phyloP scores from a whole-genome alignment of 1,140 invertebrate species.

The Drosophila arawakana region DNA sequence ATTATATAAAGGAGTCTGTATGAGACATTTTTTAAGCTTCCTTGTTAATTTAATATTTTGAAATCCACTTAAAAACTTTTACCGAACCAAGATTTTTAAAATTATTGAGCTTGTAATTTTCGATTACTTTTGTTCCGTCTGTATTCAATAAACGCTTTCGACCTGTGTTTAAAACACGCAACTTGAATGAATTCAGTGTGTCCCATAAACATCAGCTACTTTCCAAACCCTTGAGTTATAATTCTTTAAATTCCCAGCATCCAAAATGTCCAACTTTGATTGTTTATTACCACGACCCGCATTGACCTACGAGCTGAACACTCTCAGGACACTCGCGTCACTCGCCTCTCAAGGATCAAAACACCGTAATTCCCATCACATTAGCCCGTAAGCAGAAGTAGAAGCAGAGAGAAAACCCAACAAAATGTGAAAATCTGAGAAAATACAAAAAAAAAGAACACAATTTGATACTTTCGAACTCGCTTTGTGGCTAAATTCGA shows the following conservation, averaged over 20 bases:
- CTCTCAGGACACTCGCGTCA: constrained; percentile 49
- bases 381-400: background rate
- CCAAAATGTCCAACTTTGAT: background rate
- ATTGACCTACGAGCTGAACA: constrained; percentile 49
- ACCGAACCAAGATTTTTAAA: too few relatives aligned
- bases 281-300: constrained; percentile 42
- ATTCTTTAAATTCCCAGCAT: background rate
- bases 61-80: too few relatives aligned
- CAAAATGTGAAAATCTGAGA: constrained; percentile 58
- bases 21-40: too few relatives aligned
- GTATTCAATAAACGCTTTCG: too few relatives aligned
- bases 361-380: constrained; percentile 53
- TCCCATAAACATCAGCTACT: background rate
- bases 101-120: too few relatives aligned
- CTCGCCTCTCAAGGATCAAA: constrained; percentile 41
- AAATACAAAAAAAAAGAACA: constrained; percentile 38
- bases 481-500: constrained; percentile 47
- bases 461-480: constrained; percentile 78
- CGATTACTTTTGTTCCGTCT: too few relatives aligned
- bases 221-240: background rate
- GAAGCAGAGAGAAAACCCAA: constrained; percentile 37
- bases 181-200: too few relatives aligned
- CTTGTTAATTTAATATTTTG: too few relatives aligned
- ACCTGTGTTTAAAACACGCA: too few relatives aligned
- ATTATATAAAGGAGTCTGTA: too few relatives aligned